phyloP scores from a whole-genome alignment of 2,888 invertebrate species.

The Cantharis rufa region DNA sequence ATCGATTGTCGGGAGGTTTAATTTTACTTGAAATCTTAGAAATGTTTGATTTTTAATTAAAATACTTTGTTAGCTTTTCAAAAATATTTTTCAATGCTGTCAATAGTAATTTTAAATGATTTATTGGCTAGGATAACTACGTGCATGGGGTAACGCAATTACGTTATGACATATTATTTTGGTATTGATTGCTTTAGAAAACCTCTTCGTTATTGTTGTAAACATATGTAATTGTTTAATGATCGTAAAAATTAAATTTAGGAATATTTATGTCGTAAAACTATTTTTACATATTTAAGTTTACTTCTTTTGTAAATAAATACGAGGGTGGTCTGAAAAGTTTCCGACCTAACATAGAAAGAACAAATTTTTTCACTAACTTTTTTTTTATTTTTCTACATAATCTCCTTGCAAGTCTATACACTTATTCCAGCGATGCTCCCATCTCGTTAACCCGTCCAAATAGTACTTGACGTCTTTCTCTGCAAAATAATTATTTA shows the following conservation, averaged over 20 bases:
- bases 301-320: slow-evolving; percentile 9
- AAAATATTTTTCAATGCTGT: too few species aligned
- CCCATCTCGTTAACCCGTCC: too few species aligned
- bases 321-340: too few species aligned
- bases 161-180: not conserved
- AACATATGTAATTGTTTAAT: slow-evolving; percentile 10
- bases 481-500: too few species aligned
- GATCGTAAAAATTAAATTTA: not conserved
- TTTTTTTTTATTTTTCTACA: too few species aligned
- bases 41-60: not conserved
- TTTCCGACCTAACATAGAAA: too few species aligned
- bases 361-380: too few species aligned
- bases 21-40: not conserved
- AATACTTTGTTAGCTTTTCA: not conserved
- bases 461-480: too few species aligned
- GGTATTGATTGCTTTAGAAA: not conserved
- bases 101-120: not conserved
- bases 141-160: not conserved
- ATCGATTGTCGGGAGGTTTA: not conserved
- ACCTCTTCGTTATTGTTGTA: not conserved
- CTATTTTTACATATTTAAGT: slow-evolving; percentile 7
- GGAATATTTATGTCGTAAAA: not conserved
- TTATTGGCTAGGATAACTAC: not conserved
- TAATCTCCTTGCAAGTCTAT: too few species aligned
- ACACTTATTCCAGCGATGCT: too few species aligned